Percentiles rank a stretch among this genome's conserved stretches.
Conservation (phyloP, 2,113 vertebrate genomes). For the Aspidoscelis tigris region DNA sequence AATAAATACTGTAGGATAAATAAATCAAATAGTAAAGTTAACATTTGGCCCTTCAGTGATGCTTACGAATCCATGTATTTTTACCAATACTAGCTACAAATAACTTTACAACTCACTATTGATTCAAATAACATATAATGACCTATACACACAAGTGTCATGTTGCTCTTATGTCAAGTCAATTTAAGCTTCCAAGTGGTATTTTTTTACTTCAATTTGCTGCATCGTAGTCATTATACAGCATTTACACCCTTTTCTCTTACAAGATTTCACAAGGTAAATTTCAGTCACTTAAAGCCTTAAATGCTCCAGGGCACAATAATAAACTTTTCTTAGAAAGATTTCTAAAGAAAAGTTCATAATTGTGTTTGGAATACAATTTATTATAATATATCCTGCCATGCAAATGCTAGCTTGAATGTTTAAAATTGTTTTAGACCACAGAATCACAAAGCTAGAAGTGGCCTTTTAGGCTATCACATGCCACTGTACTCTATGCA, state of each 20-base stretch:
- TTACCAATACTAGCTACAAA: neutral
- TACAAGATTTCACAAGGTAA: neutral
- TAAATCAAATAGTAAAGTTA: slow-evolving; percentile 25
- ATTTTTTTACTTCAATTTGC: slow-evolving; percentile 46
- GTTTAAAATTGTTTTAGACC: too few species aligned
- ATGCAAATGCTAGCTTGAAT: too few species aligned
- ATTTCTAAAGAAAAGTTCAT: too few species aligned
- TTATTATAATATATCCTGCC: too few species aligned
- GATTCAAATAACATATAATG: slow-evolving; percentile 43
- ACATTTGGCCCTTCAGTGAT: neutral
- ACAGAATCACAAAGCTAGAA: too few species aligned
- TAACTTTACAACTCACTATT: slow-evolving; percentile 38
- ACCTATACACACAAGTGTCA: slow-evolving; percentile 33
- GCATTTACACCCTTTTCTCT: neutral
- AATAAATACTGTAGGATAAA: slow-evolving; percentile 54
- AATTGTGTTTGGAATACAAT: too few species aligned
- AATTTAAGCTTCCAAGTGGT: slow-evolving; percentile 45
- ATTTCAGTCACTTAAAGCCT: too few species aligned
- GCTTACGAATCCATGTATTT: slow-evolving; percentile 12
- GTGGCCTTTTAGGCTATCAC: too few species aligned
- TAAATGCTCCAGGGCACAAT: too few species aligned
- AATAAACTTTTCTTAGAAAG: too few species aligned
- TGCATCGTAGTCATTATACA: slow-evolving; percentile 59
- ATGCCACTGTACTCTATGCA: too few species aligned
- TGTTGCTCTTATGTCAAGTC: slow-evolving; percentile 48